Percentiles rank a stretch among this genome's conserved stretches.
These are phyloP conservation scores for Chauna torquata DNA, from an alignment of 2,113 vertebrate species.

Conservation along the genomic window DNA sequence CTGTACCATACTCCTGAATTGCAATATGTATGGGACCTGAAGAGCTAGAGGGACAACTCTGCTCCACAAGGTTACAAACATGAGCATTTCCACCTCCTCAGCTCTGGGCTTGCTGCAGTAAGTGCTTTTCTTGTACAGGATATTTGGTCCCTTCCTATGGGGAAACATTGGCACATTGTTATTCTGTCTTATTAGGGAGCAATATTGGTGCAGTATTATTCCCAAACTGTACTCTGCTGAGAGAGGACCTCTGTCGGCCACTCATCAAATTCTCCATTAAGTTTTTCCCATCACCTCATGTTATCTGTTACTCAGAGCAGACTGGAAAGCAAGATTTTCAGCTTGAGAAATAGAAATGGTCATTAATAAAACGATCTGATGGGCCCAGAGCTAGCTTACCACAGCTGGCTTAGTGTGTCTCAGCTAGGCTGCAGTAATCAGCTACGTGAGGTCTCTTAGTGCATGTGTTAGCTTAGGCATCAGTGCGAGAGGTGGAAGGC, in stretches of 20 bases:
- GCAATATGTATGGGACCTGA: not conserved
- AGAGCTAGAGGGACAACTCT: not conserved
- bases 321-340: not conserved
- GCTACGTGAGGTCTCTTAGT: not conserved
- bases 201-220: not conserved
- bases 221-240: not conserved
- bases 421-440: not conserved
- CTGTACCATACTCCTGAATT: not conserved
- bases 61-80: not conserved
- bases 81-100: not conserved
- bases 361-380: not conserved
- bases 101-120: not conserved
- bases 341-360: not conserved
- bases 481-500: not conserved
- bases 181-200: not conserved
- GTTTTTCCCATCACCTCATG: not conserved
- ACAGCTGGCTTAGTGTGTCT: not conserved
- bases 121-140: rapidly evolving
- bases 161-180: not conserved
- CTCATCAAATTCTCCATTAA: not conserved
- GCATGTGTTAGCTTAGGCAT: not conserved
- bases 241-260: not conserved
- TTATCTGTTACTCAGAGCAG: not conserved
- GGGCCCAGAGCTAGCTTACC: not conserved
- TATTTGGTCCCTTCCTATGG: not conserved